Percentiles rank a stretch among this genome's conserved stretches.
phyloP scores from a whole-genome alignment of 2,797 vertebrate genomes.

The Psittacula derbiana region DNA sequence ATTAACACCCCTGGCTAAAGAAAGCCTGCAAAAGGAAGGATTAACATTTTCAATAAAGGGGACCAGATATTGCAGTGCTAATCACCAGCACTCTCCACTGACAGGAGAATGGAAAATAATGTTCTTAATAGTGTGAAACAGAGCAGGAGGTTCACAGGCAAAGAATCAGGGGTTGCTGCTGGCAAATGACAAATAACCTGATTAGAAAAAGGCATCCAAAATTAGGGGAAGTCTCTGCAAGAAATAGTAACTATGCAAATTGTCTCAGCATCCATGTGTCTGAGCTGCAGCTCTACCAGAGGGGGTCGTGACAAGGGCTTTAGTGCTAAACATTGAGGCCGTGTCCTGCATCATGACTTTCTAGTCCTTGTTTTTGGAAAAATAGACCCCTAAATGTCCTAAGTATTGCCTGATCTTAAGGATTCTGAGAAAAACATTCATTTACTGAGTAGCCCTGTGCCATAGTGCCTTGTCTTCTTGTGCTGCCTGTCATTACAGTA shows the following conservation, averaged over 20 bases:
- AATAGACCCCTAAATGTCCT: neutral
- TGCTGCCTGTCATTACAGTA: neutral
- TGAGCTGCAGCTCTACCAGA: conserved; percentile 1
- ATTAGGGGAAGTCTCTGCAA: neutral
- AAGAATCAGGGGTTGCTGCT: conserved; percentile 4
- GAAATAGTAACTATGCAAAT: neutral
- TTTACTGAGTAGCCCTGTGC: neutral
- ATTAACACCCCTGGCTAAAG: conserved; percentile 66
- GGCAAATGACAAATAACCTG: conserved; percentile 55
- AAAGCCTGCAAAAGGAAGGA: conserved; percentile 56
- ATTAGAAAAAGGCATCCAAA: conserved; percentile 14
- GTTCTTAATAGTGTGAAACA: conserved; percentile 36
- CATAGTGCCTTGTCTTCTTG: neutral
- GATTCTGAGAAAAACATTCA: neutral
- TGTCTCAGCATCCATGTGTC: neutral
- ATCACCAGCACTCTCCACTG: conserved; percentile 1
- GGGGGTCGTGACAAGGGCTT: neutral
- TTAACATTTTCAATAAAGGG: conserved; percentile 60
- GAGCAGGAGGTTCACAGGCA: conserved; percentile 28
- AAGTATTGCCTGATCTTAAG: neutral
- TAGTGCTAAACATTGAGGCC: neutral
- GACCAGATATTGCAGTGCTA: conserved; percentile 39
- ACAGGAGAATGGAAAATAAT: conserved; percentile 51
- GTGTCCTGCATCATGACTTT: neutral
- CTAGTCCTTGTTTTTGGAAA: neutral